Evolutionary conservation across 2,797 vertebrate genomes (phyloP).

Genomic region (Toxotes lorentzi): DNA sequence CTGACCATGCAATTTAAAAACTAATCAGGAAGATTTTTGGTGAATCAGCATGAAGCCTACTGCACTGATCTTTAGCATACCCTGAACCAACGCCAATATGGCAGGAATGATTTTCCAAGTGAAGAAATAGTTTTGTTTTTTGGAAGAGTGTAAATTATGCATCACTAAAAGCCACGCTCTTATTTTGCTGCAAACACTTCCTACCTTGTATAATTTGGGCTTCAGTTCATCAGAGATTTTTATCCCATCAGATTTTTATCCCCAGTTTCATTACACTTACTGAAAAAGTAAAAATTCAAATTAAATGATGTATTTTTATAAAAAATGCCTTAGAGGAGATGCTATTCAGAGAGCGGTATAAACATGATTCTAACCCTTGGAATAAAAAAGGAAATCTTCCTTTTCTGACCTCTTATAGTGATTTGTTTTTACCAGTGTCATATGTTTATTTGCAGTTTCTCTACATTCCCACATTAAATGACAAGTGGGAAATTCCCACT

Average conservation of each 20-base stretch:
- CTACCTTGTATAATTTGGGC: neutral
- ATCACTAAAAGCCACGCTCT: too few species aligned
- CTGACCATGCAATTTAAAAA: too few species aligned
- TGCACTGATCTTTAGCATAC: too few species aligned
- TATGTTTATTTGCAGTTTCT: conserved; percentile 23
- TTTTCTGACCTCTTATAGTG: neutral
- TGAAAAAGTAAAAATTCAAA: too few species aligned
- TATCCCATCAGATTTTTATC: conserved; percentile 1
- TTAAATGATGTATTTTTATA: neutral
- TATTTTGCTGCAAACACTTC: neutral
- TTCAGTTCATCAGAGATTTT: neutral
- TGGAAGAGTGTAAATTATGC: neutral
- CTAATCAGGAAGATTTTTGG: too few species aligned
- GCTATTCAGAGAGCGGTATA: neutral
- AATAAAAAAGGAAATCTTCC: neutral
- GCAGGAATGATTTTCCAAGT: neutral
- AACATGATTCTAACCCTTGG: neutral
- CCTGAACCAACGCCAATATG: neutral
- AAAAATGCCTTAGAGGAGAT: neutral
- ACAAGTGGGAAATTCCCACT: conserved; percentile 51
- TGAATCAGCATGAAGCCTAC: too few species aligned
- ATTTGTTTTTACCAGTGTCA: conserved; percentile 17
- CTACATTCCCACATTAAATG: conserved; percentile 43
- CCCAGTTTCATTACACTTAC: neutral
- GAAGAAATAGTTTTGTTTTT: neutral